Evolutionary conservation across 2,113 vertebrate species (phyloP).

Genomic region (human): DNA sequence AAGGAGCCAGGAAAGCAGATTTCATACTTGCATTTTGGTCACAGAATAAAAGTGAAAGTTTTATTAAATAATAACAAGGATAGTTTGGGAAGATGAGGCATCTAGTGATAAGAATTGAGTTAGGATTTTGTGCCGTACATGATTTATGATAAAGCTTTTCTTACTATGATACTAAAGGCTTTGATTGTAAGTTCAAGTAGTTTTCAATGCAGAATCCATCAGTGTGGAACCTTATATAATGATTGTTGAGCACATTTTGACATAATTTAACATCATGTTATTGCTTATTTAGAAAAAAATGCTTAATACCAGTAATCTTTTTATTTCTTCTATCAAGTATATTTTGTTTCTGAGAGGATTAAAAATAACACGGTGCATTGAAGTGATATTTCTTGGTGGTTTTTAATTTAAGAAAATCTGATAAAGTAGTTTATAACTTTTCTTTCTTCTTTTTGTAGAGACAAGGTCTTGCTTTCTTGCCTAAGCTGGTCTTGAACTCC

Average conservation of each 20-base stretch:
- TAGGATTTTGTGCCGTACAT: neutral
- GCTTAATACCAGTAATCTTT: neutral
- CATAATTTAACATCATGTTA: neutral
- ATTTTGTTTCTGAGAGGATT: neutral
- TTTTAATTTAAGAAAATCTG: slow-evolving; percentile 42
- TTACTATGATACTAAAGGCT: neutral
- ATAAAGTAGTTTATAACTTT: neutral
- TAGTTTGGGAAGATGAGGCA: neutral
- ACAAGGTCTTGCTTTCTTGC: too few relatives aligned
- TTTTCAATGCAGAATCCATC: neutral
- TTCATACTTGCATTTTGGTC: neutral
- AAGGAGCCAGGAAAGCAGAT: neutral
- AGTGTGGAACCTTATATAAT: neutral
- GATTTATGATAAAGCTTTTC: neutral
- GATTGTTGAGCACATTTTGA: neutral
- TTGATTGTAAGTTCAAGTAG: neutral
- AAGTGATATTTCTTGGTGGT: neutral
- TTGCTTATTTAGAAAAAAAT: neutral
- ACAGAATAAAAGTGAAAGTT: slow-evolving; percentile 14
- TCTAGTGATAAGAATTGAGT: neutral
- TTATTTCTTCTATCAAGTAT: neutral
- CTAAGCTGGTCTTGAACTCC: too few relatives aligned
- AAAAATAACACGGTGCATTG: neutral
- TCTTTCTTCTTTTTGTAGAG: too few relatives aligned
- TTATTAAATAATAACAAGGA: neutral